Percentiles rank a stretch among this genome's conserved stretches.
Conservation (phyloP, 2,888 invertebrate genomes). For the Andrena trimmerana region DNA sequence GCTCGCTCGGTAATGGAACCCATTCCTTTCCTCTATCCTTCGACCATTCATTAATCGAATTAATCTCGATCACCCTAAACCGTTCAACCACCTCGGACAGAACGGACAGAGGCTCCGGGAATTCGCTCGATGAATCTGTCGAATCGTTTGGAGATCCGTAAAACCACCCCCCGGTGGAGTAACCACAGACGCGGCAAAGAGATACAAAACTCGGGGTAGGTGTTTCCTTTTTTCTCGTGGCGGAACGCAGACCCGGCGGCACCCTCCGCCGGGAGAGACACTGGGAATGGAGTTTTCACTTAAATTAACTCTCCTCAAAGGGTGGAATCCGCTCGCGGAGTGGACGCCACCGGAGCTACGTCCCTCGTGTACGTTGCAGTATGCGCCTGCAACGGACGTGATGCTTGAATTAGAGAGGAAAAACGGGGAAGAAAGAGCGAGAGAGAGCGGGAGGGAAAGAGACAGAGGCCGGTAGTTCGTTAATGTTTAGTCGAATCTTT, state of each 20-base stretch:
- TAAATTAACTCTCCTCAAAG: conserved; percentile 72
- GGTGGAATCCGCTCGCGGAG: conserved; percentile 38
- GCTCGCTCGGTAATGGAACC: conserved; percentile 53
- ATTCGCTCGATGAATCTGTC: background rate
- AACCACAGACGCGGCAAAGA: conserved; percentile 35
- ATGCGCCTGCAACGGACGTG: conserved; percentile 51
- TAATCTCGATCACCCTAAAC: conserved; percentile 47
- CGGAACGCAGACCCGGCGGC: conserved; percentile 42
- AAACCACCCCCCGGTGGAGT: background rate
- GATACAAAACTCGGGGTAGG: conserved; percentile 46
- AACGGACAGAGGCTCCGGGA: background rate
- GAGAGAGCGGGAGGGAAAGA: too few species aligned
- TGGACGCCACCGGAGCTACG: conserved; percentile 23
- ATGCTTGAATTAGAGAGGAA: conserved; percentile 37
- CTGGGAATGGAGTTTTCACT: conserved; percentile 72
- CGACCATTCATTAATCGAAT: conserved; percentile 59
- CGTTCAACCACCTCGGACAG: conserved; percentile 10
- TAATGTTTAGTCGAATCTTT: conserved; percentile 47
- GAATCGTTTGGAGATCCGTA: background rate
- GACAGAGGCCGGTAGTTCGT: conserved; percentile 12
- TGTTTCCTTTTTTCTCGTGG: conserved; percentile 46
- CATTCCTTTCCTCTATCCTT: conserved; percentile 50
- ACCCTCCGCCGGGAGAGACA: conserved; percentile 53
- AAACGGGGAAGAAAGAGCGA: background rate
- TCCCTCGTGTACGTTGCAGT: conserved; percentile 47